phyloP scores from a whole-genome alignment of 2,113 vertebrate species.

The Odobenus rosmarus region DNA sequence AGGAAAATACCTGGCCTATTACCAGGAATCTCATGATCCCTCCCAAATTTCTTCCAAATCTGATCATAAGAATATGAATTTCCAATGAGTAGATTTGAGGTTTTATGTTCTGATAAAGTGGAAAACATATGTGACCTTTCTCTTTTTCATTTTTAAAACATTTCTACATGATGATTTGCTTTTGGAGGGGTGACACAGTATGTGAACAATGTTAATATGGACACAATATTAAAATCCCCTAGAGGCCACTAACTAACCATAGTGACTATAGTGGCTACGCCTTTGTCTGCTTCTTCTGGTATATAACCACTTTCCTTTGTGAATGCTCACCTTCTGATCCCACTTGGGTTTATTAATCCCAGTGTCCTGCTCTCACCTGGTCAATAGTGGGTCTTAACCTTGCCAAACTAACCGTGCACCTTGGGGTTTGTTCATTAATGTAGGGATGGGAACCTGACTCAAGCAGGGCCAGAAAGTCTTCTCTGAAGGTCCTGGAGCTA shows the following conservation, averaged over 20 bases:
- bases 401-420: not conserved
- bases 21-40: not conserved
- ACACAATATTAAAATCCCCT: not conserved
- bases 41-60: not conserved
- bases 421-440: not conserved
- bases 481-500: not conserved
- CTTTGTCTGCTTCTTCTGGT: not conserved
- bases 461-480: not conserved
- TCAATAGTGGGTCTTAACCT: not conserved
- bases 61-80: not conserved
- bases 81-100: not conserved
- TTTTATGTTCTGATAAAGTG: not conserved
- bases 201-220: not conserved
- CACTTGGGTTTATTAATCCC: not conserved
- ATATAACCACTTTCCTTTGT: not conserved
- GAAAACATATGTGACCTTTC: not conserved
- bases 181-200: not conserved
- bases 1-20: not conserved
- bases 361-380: not conserved
- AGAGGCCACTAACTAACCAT: not conserved
- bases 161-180: not conserved
- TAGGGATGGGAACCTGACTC: not conserved
- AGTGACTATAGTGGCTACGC: not conserved
- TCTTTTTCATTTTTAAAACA: not conserved
- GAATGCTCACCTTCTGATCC: not conserved